Conservation (phyloP, 2,888 invertebrate species). For the Iselma pallidipennis region DNA sequence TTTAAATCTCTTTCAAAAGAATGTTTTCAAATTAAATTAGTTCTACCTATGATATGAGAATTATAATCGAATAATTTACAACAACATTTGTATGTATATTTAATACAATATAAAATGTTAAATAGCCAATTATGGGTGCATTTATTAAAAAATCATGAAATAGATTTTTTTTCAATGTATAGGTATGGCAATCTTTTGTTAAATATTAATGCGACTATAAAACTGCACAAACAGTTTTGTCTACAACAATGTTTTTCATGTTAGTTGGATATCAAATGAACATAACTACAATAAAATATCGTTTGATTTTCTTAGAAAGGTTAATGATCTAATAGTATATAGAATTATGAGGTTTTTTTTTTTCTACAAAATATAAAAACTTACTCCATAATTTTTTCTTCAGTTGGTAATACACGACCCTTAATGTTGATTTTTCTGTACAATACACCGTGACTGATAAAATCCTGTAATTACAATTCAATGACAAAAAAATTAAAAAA, state of each 20-base stretch:
- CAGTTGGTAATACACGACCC: conserved; percentile 57
- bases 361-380: conserved; percentile 35
- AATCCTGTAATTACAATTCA: conserved; percentile 53
- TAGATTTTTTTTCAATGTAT: neutral
- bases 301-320: conserved; percentile 1
- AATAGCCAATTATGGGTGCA: neutral
- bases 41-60: neutral
- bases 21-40: neutral
- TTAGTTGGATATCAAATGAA: neutral
- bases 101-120: neutral
- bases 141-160: neutral
- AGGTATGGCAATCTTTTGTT: neutral
- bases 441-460: conserved; percentile 51
- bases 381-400: conserved; percentile 54
- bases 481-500: neutral
- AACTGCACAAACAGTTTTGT: conserved; percentile 10
- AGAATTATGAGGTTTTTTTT: neutral
- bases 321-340: conserved; percentile 1
- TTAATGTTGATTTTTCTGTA: conserved; percentile 62
- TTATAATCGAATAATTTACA: no score
- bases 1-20: neutral
- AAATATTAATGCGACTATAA: neutral
- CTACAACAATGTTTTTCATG: conserved; percentile 19
- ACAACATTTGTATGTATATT: neutral
- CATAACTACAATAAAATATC: neutral